Base-by-base conservation (phyloP, 2,797 vertebrate species). In the Pangasius sanitwongsei region DNA sequence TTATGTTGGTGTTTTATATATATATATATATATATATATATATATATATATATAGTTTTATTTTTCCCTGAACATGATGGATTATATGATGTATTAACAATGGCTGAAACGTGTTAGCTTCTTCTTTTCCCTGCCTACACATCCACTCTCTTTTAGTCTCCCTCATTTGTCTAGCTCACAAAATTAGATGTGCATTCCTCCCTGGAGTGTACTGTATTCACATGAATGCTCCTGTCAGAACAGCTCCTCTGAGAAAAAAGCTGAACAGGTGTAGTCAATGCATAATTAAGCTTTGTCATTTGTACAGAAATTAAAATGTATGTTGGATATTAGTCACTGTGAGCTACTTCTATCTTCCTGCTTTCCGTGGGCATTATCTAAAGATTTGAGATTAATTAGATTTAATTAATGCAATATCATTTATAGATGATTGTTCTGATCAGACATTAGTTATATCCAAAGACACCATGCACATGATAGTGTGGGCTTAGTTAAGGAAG, bases 211-310 rank as follows among this genome's bases (percentile, higher is more conserved):
- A 13, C 81, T 77, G 20, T 63, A 50, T 84, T 63, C 87, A 88
- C 87, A 84, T 75, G 81, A 84, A 83, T 37, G 57, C 80, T 74
- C 81, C 28, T 84, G 87, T 88, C 81, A 77, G 81, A 85, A 84
- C 12, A 18, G 8, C 37, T 61, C 69, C 87, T 74, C 55, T 61
- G 87, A 77, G 69, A 61, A 63, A 75, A 50, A 69, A 72, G 20
- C 67, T 25, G 28, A 88, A 84, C 87, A 88, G 69, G 69, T 88
- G 87, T 88, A 75, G 65, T 83, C 55, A 82, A 53, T 44, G 81
- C 69, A 83, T 84, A 88, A 88, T 88, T 88, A 88, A 83, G 87
- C 69, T 77, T 74, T 77, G 81, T 53, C 81, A 77, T 34, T 88
- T 63, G 78, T 83, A 83, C 53, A 74, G 28, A 74, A 72, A 44